Conservation (phyloP, 2,888 invertebrate species). For the Aplocera efformata region DNA sequence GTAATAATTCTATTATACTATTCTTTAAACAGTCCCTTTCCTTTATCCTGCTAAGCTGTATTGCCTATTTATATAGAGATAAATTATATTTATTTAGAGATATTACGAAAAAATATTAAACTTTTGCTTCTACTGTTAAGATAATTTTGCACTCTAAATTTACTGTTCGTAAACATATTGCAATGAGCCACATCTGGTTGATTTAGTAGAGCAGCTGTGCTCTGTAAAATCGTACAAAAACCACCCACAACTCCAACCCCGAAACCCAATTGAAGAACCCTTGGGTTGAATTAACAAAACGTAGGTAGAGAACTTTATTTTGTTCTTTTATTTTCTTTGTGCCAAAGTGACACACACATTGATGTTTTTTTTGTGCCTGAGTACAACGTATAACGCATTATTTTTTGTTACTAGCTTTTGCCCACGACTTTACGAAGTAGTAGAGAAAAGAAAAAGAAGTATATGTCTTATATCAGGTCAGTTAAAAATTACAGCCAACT, state of each 20-base stretch:
- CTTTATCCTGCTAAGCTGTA: conserved; percentile 10
- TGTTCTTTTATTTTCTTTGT: too few species aligned
- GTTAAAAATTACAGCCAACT: too few species aligned
- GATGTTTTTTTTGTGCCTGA: conserved; percentile 7
- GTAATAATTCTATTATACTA: too few species aligned
- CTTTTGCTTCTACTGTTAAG: too few species aligned
- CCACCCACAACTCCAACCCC: conserved; percentile 35
- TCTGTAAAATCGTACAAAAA: conserved; percentile 36
- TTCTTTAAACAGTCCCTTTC: conserved; percentile 14
- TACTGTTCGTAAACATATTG: conserved; percentile 20
- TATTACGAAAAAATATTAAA: too few species aligned
- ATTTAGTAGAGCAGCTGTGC: conserved; percentile 48
- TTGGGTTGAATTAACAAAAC: conserved; percentile 42
- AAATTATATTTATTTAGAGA: too few species aligned
- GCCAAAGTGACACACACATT: conserved; percentile 7
- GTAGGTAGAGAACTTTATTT: conserved; percentile 38
- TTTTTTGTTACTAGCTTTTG: too few species aligned
- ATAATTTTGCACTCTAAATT: conserved; percentile 1
- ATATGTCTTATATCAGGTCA: too few species aligned
- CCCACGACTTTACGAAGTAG: too few species aligned
- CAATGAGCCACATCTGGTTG: conserved; percentile 46
- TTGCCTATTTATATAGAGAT: conserved; percentile 14
- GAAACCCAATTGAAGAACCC: conserved; percentile 47
- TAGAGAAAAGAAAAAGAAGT: too few species aligned
- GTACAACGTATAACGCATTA: too few species aligned